These are phyloP conservation scores for Pollicipes pollicipes DNA, from an alignment of 1,140 invertebrate genomes.

Conservation along the genomic window DNA sequence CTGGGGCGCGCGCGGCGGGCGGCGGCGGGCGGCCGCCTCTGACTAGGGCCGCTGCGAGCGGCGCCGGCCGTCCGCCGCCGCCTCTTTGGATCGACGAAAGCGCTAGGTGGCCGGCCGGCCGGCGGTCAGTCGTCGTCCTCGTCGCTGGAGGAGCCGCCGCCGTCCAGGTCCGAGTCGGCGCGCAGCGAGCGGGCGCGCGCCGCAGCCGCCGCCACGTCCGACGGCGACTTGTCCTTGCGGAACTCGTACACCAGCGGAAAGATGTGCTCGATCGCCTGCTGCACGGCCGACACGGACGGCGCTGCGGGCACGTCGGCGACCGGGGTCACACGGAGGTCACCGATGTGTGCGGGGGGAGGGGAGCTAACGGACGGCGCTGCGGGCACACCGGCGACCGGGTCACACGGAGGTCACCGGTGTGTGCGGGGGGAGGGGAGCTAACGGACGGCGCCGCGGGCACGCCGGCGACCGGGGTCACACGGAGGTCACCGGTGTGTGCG, in stretches of 20 bases:
- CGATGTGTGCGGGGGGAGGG: too few relatives aligned
- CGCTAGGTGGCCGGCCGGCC: background rate
- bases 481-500: too few relatives aligned
- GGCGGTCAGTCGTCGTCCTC: background rate
- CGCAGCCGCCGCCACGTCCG: conserved; percentile 4
- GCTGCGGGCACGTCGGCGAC: conserved; percentile 43
- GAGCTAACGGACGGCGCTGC: too few relatives aligned
- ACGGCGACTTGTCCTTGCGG: conserved; percentile 44
- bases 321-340: too few relatives aligned
- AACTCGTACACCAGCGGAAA: conserved; percentile 84
- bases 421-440: too few relatives aligned
- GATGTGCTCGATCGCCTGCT: conserved; percentile 81
- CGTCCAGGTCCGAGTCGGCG: background rate
- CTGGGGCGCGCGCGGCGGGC: background rate
- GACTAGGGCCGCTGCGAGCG: background rate
- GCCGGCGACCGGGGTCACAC: too few relatives aligned
- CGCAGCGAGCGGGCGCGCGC: too few relatives aligned
- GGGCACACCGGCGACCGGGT: too few relatives aligned
- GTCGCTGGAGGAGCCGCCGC: background rate
- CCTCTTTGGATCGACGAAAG: background rate
- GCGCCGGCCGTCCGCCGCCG: too few relatives aligned
- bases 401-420: too few relatives aligned
- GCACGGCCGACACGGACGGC: conserved; percentile 67
- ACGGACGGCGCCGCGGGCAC: too few relatives aligned
- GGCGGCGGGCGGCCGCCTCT: background rate